Conservation (phyloP, 1,140 invertebrate genomes). For the Drosophila miranda region DNA sequence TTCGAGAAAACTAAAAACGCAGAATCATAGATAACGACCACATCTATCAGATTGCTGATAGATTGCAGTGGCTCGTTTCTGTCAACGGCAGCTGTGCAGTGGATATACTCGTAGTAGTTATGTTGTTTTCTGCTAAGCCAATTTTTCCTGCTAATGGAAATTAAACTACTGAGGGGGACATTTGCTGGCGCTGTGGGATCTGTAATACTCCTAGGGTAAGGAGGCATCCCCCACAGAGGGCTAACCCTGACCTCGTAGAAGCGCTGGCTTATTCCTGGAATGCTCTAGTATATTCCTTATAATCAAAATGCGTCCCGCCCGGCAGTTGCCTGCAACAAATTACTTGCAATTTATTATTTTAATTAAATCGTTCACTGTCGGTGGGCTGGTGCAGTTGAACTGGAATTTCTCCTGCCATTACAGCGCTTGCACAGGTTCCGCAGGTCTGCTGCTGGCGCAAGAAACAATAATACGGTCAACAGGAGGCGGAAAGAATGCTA, state of each 20-base stretch:
- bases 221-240: too few species aligned
- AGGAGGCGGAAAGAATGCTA: constrained; percentile 10
- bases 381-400: constrained; percentile 52
- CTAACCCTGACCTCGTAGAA: too few species aligned
- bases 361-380: constrained; percentile 65
- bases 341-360: constrained; percentile 73
- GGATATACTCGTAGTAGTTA: not conserved
- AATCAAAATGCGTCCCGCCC: not conserved
- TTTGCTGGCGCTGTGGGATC: too few species aligned
- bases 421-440: constrained; percentile 31
- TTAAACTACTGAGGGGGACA: too few species aligned
- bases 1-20: too few species aligned
- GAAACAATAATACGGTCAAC: constrained; percentile 17
- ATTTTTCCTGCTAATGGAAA: too few species aligned
- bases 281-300: not conserved
- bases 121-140: too few species aligned
- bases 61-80: too few species aligned
- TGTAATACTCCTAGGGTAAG: too few species aligned
- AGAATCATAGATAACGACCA: too few species aligned
- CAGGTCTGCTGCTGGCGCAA: constrained; percentile 11
- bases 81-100: not conserved
- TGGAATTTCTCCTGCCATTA: constrained; percentile 47
- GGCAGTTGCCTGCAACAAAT: constrained; percentile 43
- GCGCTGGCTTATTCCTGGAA: not conserved
- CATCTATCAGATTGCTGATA: too few species aligned